Percentiles rank a stretch among this genome's conserved stretches.
phyloP scores from a whole-genome alignment of 1,140 invertebrate species.

The Wasmannia auropunctata region DNA sequence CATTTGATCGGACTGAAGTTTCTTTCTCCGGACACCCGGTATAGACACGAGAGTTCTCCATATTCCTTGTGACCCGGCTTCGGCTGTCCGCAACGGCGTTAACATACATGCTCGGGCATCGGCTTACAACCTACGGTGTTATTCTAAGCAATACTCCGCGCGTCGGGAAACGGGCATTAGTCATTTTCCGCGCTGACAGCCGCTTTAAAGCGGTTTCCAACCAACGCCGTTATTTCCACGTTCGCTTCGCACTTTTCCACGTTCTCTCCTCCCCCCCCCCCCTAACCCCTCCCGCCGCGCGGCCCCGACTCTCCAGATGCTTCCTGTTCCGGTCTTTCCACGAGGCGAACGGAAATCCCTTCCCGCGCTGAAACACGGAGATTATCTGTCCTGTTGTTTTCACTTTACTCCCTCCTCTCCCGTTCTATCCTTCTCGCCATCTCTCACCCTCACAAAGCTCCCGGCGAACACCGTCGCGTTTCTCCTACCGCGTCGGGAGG shows the following conservation, averaged over 20 bases:
- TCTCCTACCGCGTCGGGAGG: slow-evolving; percentile 21
- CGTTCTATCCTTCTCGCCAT: neutral
- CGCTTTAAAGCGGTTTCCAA: slow-evolving; percentile 71
- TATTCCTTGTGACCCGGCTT: slow-evolving; percentile 15
- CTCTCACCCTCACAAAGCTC: neutral
- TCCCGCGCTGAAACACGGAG: slow-evolving; percentile 51
- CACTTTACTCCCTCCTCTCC: slow-evolving; percentile 36
- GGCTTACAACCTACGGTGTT: slow-evolving; percentile 63
- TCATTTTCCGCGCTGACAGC: slow-evolving; percentile 72
- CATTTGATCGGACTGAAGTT: neutral
- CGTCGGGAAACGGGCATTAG: slow-evolving; percentile 69
- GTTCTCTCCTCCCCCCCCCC: too few relatives aligned
- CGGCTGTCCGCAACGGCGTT: slow-evolving; percentile 37
- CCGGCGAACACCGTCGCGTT: slow-evolving; percentile 22
- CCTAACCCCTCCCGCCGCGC: slow-evolving; percentile 13
- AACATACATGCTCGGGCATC: slow-evolving; percentile 53
- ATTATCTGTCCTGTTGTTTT: slow-evolving; percentile 62
- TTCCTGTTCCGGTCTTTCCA: slow-evolving; percentile 31
- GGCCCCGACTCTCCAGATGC: slow-evolving; percentile 37
- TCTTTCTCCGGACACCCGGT: neutral
- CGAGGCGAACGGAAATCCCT: slow-evolving; percentile 45
- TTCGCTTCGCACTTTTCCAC: slow-evolving; percentile 52
- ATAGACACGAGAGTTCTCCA: slow-evolving; percentile 1
- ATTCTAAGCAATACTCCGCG: slow-evolving; percentile 67
- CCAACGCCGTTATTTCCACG: slow-evolving; percentile 66